Evolutionary conservation across 2,888 invertebrate genomes (phyloP).

Genomic region (Loripinus fragilis): DNA sequence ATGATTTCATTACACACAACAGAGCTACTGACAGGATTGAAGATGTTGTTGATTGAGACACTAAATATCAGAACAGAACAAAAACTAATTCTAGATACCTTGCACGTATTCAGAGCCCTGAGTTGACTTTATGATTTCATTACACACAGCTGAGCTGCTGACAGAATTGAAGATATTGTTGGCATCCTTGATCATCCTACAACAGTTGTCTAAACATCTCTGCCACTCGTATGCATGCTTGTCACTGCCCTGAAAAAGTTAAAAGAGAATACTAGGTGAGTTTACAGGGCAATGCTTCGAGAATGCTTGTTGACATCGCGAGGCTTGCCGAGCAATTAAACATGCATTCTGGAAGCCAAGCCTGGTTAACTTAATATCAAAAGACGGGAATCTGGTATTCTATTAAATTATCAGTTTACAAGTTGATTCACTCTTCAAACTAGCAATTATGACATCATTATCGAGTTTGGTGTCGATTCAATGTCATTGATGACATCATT

Average conservation of each 20-base stretch:
- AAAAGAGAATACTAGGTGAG: not conserved
- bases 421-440: no score
- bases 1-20: slow-evolving; percentile 86
- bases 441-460: no score
- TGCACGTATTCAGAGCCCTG: slow-evolving; percentile 86
- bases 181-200: slow-evolving; percentile 85
- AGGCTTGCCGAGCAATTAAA: no score
- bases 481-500: no score
- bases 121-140: slow-evolving; percentile 85
- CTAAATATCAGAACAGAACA: no score
- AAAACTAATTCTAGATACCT: slow-evolving; percentile 71
- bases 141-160: slow-evolving; percentile 85
- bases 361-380: no score
- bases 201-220: slow-evolving; percentile 85
- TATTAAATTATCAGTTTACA: no score
- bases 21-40: slow-evolving; percentile 85
- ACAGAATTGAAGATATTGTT: slow-evolving; percentile 85
- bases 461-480: no score
- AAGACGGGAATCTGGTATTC: no score
- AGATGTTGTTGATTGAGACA: slow-evolving; percentile 82
- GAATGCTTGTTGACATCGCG: no score
- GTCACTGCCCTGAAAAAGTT: slow-evolving; percentile 78
- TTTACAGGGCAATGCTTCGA: not conserved
- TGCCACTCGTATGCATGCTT: slow-evolving; percentile 83
- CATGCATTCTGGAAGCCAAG: no score